Base-by-base conservation (phyloP, 1,140 invertebrate genomes). In the Oedothorax gibbosus region DNA sequence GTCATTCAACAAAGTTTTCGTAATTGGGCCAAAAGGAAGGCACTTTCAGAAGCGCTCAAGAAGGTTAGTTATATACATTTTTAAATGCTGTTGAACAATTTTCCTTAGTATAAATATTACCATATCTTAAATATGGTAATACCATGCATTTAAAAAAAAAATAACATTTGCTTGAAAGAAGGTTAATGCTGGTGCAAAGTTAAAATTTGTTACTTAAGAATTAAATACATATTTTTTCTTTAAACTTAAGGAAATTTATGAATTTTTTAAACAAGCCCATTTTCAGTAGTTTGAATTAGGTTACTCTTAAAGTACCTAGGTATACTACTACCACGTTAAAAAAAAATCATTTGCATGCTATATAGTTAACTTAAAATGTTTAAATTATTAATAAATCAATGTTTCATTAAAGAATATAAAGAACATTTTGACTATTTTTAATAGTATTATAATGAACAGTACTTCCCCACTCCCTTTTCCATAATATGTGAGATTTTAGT, bases 1-100 rank as follows among this genome's bases (percentile, higher is more conserved):
- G 8, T 60, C 14, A 85, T 85, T 77, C 83, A 85, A 65, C 53
- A 14, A 73, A 54, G 49, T 15, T 78, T 77, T 15, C 65, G 65
- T 20, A 10, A n/a, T 20, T 72, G 68, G 68, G 73, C 9, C 18
- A 0, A 53, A 6, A 65, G 20, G 54, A 73, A 73, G 79, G 14
- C 6, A 56, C 20, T n/a, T 50, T 15, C 14, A 9, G 18, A 57
- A 15, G 50, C 10, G 10, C 5, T 15, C 15, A 53, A 20, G 12
- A 11, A 51, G 69, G 69, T 72, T 14, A 72, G 65, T 68, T 35
- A 35, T 35, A 35, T 35, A 35, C 35, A 35, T 35, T 35, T 57
- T 7, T 15, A 51, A 53, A 71, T 53, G 69, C 21, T 71, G n/a
- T 71, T 53, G 51, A 18, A n/a, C 35, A 6, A 49, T 68, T 49